Evolutionary conservation across 1,140 invertebrate species (phyloP).

Genomic region (Doryteuthis pealeii): DNA sequence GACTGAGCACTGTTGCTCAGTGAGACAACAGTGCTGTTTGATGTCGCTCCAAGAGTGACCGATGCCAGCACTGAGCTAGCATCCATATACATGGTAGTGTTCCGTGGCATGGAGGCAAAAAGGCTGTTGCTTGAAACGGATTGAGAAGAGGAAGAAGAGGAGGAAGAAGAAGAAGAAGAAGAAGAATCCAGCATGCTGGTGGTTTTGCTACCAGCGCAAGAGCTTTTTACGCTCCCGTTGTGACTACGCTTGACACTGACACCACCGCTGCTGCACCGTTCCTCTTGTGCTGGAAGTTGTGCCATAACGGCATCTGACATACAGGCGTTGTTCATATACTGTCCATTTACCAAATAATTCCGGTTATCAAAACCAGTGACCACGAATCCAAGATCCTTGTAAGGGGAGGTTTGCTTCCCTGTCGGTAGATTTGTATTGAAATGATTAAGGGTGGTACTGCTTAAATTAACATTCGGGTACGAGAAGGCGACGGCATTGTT

Average conservation of each 20-base stretch:
- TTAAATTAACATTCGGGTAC: constrained; percentile 50
- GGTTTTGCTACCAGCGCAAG: constrained; percentile 14
- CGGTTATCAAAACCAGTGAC: constrained; percentile 44
- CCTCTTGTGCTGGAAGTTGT: constrained; percentile 24
- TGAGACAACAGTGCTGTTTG: constrained; percentile 13
- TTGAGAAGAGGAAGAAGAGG: constrained; percentile 18
- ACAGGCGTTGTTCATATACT: constrained; percentile 41
- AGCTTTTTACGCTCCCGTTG: constrained; percentile 13
- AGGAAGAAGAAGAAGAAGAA: constrained; percentile 2
- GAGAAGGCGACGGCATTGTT: constrained; percentile 39
- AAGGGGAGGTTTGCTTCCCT: constrained; percentile 29
- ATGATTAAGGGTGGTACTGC: constrained; percentile 35
- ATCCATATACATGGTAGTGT: constrained; percentile 42
- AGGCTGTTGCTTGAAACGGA: constrained; percentile 39
- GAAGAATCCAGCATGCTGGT: constrained; percentile 31
- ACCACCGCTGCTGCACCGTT: constrained; percentile 14
- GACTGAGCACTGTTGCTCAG: constrained; percentile 1
- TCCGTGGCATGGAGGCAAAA: constrained; percentile 33
- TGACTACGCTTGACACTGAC: constrained; percentile 27
- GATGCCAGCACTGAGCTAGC: constrained; percentile 40
- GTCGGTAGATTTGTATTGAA: constrained; percentile 38
- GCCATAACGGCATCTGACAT: constrained; percentile 34
- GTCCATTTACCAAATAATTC: constrained; percentile 42
- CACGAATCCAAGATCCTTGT: constrained; percentile 48
- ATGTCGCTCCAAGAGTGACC: constrained; percentile 33